phyloP scores from a whole-genome alignment of 2,888 invertebrate genomes.

The Patella ulyssiponensis region DNA sequence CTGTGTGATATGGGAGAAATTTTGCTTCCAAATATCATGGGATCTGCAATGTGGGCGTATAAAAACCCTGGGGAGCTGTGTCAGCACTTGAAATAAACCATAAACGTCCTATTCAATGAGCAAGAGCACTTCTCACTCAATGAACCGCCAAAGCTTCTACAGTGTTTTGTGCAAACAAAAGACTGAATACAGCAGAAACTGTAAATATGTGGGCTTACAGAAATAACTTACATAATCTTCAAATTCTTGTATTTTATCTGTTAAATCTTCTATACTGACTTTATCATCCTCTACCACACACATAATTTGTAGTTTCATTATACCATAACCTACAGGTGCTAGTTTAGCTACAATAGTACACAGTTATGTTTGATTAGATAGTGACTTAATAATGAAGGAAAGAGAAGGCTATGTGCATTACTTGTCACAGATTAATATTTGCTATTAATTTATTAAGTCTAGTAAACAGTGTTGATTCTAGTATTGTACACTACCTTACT shows the following conservation, averaged over 20 bases:
- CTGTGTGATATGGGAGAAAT: too few relatives aligned
- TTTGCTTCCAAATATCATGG: too few relatives aligned
- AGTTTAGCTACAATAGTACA: conserved; percentile 80
- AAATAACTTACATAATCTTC: conserved; percentile 57
- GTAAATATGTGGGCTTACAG: too few relatives aligned
- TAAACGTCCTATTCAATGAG: background rate
- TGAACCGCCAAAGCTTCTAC: background rate
- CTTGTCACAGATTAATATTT: too few relatives aligned
- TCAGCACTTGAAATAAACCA: too few relatives aligned
- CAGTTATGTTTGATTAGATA: background rate
- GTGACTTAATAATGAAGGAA: too few relatives aligned
- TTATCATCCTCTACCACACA: conserved; percentile 97
- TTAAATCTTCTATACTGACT: conserved; percentile 75
- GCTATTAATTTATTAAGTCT: too few relatives aligned
- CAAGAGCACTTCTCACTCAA: background rate
- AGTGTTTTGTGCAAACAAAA: background rate
- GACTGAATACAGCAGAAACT: background rate
- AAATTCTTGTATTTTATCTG: conserved; percentile 61
- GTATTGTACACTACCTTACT: too few relatives aligned
- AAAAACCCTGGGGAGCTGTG: too few relatives aligned
- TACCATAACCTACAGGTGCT: conserved; percentile 95
- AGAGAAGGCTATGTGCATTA: too few relatives aligned
- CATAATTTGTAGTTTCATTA: conserved; percentile 94
- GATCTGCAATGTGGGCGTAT: too few relatives aligned
- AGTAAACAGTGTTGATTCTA: too few relatives aligned